Conservation (phyloP, 1,140 invertebrate species). For the Papilio polyxenes region DNA sequence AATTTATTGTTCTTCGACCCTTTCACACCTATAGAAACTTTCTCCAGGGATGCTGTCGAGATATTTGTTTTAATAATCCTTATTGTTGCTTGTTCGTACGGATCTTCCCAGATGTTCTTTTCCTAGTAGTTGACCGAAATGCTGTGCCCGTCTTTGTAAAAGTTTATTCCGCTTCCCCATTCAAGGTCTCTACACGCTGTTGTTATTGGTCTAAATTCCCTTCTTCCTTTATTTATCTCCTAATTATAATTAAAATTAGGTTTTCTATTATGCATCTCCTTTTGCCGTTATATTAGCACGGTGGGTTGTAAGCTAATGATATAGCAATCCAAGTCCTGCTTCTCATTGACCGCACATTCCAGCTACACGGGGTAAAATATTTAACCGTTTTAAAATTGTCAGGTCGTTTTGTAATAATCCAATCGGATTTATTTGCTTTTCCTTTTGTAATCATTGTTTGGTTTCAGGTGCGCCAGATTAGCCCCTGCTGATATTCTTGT, state of each 20-base stretch:
- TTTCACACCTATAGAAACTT: too few species aligned
- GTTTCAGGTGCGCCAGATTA: background rate
- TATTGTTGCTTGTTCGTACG: too few species aligned
- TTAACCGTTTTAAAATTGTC: background rate
- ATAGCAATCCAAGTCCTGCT: background rate
- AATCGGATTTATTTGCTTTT: background rate
- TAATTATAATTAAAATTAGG: background rate
- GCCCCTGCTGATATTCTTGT: background rate
- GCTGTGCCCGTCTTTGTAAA: too few species aligned
- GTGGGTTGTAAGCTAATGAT: background rate
- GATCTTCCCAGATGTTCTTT: too few species aligned
- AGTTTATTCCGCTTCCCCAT: too few species aligned
- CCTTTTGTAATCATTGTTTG: background rate
- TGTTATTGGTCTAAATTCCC: too few species aligned
- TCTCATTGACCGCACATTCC: background rate
- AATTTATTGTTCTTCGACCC: too few species aligned
- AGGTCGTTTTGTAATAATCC: slow-evolving; percentile 7
- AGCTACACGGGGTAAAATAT: background rate
- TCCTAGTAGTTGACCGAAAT: too few species aligned
- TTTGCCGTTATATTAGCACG: background rate
- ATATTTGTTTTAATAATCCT: too few species aligned
- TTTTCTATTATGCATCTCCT: slow-evolving; percentile 2
- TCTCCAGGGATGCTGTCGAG: too few species aligned
- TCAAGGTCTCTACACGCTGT: too few species aligned
- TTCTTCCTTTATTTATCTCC: too few species aligned